Percentiles rank a stretch among this genome's conserved stretches.
Evolutionary conservation across 1,140 invertebrate genomes (phyloP).

Genomic region (Bursaphelenchus mucronatus): DNA sequence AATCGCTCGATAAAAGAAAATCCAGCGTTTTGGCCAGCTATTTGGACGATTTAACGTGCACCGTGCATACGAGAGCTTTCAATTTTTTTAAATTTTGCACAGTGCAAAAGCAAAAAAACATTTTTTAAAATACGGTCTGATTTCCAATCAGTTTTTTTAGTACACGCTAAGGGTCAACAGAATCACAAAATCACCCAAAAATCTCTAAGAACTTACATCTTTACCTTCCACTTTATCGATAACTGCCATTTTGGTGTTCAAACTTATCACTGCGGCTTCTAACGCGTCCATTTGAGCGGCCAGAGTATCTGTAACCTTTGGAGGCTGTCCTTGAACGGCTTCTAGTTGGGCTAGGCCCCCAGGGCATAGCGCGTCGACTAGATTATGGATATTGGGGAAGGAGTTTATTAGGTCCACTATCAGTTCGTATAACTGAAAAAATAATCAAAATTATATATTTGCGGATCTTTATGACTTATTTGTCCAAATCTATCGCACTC

Average conservation of each 20-base stretch:
- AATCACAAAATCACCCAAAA: conserved; percentile 10
- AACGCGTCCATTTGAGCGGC: conserved; percentile 41
- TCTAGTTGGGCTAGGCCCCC: conserved; percentile 31
- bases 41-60: too few relatives aligned
- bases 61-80: too few relatives aligned
- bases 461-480: background rate
- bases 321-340: conserved; percentile 3
- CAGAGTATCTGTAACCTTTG: conserved; percentile 25
- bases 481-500: conserved; percentile 1
- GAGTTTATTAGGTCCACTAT: conserved; percentile 41
- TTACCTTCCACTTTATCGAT: conserved; percentile 42
- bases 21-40: too few relatives aligned
- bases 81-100: too few relatives aligned
- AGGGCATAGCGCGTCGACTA: conserved; percentile 42
- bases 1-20: too few relatives aligned
- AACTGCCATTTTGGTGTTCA: conserved; percentile 50
- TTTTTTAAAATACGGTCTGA: too few relatives aligned
- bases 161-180: too few relatives aligned
- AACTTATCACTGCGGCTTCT: conserved; percentile 39
- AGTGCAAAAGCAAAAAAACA: too few relatives aligned
- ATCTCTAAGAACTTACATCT: background rate
- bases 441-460: conserved; percentile 1
- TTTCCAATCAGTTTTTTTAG: too few relatives aligned
- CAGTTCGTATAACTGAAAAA: conserved; percentile 38
- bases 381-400: conserved; percentile 47